phyloP scores from a whole-genome alignment of 2,888 invertebrate species.

The Polydrusus pterygomalis region DNA sequence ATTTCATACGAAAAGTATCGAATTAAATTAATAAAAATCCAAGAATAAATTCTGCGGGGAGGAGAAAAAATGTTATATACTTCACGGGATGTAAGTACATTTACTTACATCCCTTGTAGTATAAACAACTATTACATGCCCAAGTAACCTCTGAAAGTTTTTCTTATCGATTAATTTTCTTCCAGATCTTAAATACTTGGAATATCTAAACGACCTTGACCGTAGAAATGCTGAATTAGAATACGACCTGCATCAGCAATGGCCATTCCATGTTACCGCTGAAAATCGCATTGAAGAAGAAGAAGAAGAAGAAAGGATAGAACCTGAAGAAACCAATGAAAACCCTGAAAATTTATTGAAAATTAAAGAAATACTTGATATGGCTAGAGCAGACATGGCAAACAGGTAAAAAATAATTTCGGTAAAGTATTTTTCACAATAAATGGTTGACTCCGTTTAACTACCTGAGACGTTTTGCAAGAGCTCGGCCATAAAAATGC shows the following conservation, averaged over 20 bases:
- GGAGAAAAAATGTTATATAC: too few species aligned
- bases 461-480: too few species aligned
- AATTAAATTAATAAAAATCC: too few species aligned
- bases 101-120: too few species aligned
- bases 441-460: too few species aligned
- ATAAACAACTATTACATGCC: too few species aligned
- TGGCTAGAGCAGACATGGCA: conserved; percentile 26
- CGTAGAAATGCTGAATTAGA: conserved; percentile 48
- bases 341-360: conserved; percentile 9
- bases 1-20: too few species aligned
- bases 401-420: conserved; percentile 27
- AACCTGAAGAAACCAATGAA: conserved; percentile 1
- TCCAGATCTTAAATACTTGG: conserved; percentile 50
- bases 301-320: conserved; percentile 3
- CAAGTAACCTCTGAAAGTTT: too few species aligned
- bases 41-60: too few species aligned
- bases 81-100: too few species aligned
- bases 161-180: conserved; percentile 5
- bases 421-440: too few species aligned
- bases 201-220: conserved; percentile 56
- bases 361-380: conserved; percentile 21
- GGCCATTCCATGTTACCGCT: conserved; percentile 42
- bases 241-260: conserved; percentile 54
- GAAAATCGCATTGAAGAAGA: conserved; percentile 11
- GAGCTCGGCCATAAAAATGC: too few species aligned